Conservation (phyloP, 2,113 vertebrate genomes). For the Hippocampus guttulatus region DNA sequence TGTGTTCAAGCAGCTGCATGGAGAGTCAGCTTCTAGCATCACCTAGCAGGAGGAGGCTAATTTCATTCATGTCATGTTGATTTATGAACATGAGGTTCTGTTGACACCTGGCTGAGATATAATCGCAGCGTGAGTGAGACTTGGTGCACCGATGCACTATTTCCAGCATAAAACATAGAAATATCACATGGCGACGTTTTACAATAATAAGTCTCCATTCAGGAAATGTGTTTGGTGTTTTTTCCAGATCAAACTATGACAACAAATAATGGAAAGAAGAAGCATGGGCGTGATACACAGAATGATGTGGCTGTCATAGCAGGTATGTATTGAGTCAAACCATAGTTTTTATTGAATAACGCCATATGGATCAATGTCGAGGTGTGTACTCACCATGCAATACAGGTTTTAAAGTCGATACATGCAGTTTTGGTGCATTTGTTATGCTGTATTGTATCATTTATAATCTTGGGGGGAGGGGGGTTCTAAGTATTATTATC, state of each 20-base stretch:
- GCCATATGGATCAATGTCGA: background rate
- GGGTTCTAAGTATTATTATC: too few species aligned
- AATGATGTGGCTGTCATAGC: slow-evolving; percentile 83
- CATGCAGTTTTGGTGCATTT: background rate
- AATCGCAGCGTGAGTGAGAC: background rate
- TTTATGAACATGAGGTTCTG: background rate
- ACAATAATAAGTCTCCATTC: background rate
- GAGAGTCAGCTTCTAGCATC: background rate
- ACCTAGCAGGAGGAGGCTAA: background rate
- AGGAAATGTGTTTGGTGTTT: slow-evolving; percentile 10
- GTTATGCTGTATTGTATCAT: background rate
- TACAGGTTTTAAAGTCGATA: background rate
- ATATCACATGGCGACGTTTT: background rate
- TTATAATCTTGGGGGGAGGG: too few species aligned
- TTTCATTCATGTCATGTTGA: slow-evolving; percentile 2
- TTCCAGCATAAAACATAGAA: background rate
- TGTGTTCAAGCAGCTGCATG: background rate
- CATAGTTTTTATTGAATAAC: slow-evolving; percentile 25
- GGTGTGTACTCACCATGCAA: background rate
- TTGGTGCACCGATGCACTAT: background rate
- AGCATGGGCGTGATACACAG: slow-evolving; percentile 74
- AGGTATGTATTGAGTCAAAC: slow-evolving; percentile 58
- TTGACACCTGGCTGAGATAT: slow-evolving; percentile 3
- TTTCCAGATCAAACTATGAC: slow-evolving; percentile 83
- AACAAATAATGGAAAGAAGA: slow-evolving; percentile 80